phyloP scores from a whole-genome alignment of 2,113 vertebrate genomes.

The Colossoma macropomum region DNA sequence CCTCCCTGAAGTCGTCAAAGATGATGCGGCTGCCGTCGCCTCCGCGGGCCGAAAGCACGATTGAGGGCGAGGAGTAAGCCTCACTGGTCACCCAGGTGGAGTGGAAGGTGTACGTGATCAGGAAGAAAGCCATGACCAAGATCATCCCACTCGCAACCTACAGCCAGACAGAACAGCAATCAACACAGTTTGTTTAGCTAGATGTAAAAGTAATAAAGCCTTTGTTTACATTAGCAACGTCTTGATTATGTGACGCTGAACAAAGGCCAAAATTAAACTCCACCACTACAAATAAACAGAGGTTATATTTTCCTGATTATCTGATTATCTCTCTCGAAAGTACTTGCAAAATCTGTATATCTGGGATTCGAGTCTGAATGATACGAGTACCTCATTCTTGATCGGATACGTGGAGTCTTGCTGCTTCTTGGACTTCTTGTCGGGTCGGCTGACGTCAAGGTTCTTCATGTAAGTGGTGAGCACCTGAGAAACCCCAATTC shows the following conservation, averaged over 20 bases:
- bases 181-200: neutral
- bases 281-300: too few relatives aligned
- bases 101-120: slow-evolving; percentile 98
- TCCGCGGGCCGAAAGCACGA: slow-evolving; percentile 92
- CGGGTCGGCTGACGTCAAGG: slow-evolving; percentile 92
- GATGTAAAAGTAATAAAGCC: neutral
- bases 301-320: too few relatives aligned
- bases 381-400: slow-evolving; percentile 87
- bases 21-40: slow-evolving; percentile 97
- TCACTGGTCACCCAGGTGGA: slow-evolving; percentile 99
- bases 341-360: too few relatives aligned
- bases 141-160: slow-evolving; percentile 99
- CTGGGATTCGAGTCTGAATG: neutral
- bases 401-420: slow-evolving; percentile 97
- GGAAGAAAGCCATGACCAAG: slow-evolving; percentile 97
- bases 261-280: neutral
- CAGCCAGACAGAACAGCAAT: neutral
- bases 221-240: neutral
- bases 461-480: slow-evolving; percentile 99
- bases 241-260: too few relatives aligned
- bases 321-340: too few relatives aligned
- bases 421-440: slow-evolving; percentile 96
- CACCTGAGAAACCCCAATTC: slow-evolving; percentile 96
- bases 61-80: slow-evolving; percentile 97
- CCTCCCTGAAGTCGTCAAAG: slow-evolving; percentile 98